Evolutionary conservation across 2,888 invertebrate genomes (phyloP), one percentile per base, ranked within the genome.

Genomic region (Tanaodytes sp.): DNA sequence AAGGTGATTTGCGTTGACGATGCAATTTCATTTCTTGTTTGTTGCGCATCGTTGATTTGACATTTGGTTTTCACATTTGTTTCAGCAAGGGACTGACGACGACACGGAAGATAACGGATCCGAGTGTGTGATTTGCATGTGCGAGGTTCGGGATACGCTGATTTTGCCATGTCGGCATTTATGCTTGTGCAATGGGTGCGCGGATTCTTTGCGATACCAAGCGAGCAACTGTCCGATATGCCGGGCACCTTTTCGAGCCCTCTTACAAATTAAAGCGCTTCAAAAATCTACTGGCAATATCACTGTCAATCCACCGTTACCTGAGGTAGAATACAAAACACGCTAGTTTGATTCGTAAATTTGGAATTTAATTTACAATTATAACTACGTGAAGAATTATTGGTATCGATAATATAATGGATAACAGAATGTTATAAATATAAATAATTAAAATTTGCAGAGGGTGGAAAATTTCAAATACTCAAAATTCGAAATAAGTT

Each of bases 41-140:
- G n/a, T n/a, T n/a, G n/a, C n/a, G n/a, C n/a, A n/a, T n/a, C n/a
- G n/a, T n/a, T n/a, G n/a, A n/a, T n/a, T n/a, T n/a, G n/a, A n/a
- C n/a, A n/a, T n/a, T n/a, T n/a, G n/a, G n/a, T n/a, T 33, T 33
- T 33, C n/a, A 8, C 12, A 9, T 33, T 8, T 4, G 4, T 15
- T 39, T 4, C 85, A 79, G 82, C 85, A 85, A 74, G 84, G 85
- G n/a, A 89, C 89, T 2, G 95, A 95, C 80, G 94, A 94, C 76
- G 95, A 96, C 76, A 91, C 93, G 0, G 96, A 97, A 79, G 96
- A 97, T 79, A 95, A 94, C 78, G 97, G 97, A 1, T 94, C 96
- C 0, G 99, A 99, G 86, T 99, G 99, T 86, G 98, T 99, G 31
- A 98, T 99, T 81, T 99, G 99, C 85, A 98, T 99, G 97, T 96